Evolutionary conservation across 2,113 vertebrate genomes (phyloP), one percentile per base, ranked within the genome.

Genomic region (Amblyopsis rosae): DNA sequence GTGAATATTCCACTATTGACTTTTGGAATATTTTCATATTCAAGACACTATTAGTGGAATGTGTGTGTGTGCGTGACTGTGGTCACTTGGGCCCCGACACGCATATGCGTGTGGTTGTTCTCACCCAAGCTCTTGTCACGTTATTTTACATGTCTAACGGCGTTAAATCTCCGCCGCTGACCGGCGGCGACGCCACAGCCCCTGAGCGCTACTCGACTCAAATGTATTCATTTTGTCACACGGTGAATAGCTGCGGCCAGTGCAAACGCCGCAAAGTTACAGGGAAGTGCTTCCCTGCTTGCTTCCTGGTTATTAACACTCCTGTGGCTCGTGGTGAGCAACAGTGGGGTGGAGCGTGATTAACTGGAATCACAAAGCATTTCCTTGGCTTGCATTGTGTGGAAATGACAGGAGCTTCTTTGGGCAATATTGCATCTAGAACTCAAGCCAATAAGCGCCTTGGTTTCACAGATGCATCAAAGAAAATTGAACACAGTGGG

Each of bases 211-310:
- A 75, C 57, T 61, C 64, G 49, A 41, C 57, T 76, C 32, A 55
- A 55, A 32, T 51, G 15, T 73, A 65, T 82, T 79, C 75, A 78
- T 67, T 60, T 55, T 59, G 76, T 70, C 62, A 13, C 62, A 11
- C 13, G 7, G 53, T 63, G 72, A 78, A 80, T 47, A 60, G 49
- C 66, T 62, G 65, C n/a, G 46, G 51, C 64, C 71, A 48, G 59
- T 69, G 64, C 62, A 73, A 55, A 65, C 63, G 60, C 69, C 63
- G 56, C 48, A 45, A 62, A 48, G 33, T 75, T 64, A 69, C 26
- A 13, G 65, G 58, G 64, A 73, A 51, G 19, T 58, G 69, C 51
- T 41, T 41, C 35, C 60, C 62, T 60, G 54, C 12, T 62, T 60
- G 54, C 12, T 67, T 79, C 53, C 16, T 58, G 17, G 3, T 75